These are phyloP conservation scores for Edolisoma coerulescens DNA, from an alignment of 2,113 vertebrate species.

Conservation along the genomic window DNA sequence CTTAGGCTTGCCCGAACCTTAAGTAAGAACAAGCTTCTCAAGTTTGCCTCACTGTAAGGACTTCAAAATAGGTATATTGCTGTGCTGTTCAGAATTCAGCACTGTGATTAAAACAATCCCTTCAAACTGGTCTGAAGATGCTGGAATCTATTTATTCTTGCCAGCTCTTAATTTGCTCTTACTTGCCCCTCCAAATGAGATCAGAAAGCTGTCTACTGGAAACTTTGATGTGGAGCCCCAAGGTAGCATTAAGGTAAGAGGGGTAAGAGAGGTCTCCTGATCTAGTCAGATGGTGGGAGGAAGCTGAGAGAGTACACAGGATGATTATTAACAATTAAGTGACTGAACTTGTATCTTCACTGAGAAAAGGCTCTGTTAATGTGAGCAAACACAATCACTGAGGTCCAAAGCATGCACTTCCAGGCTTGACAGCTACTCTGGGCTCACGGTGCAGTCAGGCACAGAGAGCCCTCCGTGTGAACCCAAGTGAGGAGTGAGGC, in stretches of 20 bases:
- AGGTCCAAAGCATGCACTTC: background rate
- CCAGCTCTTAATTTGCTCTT: background rate
- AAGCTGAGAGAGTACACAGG: background rate
- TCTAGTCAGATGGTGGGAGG: background rate
- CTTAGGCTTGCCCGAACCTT: background rate
- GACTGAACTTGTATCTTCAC: background rate
- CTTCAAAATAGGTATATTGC: background rate
- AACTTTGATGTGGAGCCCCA: background rate
- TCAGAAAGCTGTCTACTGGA: background rate
- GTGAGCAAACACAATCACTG: accelerated
- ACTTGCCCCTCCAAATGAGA: background rate
- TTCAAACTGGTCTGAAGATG: background rate
- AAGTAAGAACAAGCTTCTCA: background rate
- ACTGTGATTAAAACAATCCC: background rate
- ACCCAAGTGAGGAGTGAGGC: background rate
- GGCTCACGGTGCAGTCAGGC: background rate
- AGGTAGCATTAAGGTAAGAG: background rate
- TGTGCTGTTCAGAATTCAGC: background rate
- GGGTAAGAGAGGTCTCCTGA: background rate
- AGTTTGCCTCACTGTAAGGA: background rate
- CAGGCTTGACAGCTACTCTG: background rate
- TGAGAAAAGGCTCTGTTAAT: background rate
- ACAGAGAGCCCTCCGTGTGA: background rate
- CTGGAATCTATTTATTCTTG: background rate
- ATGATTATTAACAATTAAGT: background rate